phyloP scores from a whole-genome alignment of 2,888 invertebrate genomes.

The Limnephilus auricula region DNA sequence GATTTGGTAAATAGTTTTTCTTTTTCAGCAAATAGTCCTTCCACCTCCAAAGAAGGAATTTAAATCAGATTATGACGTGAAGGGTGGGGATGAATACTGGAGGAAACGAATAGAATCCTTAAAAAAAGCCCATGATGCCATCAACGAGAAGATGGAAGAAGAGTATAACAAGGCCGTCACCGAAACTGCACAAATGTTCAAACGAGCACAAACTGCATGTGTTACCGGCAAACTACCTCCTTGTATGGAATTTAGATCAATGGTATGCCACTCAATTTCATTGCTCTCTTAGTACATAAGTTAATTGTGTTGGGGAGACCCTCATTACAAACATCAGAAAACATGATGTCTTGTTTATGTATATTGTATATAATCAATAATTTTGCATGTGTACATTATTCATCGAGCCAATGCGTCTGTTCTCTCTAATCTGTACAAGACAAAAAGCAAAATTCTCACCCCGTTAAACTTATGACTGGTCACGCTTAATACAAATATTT shows the following conservation, averaged over 20 bases:
- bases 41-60: slow-evolving; percentile 40
- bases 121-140: slow-evolving; percentile 61
- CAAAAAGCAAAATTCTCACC: no score
- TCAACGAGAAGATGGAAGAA: slow-evolving; percentile 64
- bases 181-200: slow-evolving; percentile 64
- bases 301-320: neutral
- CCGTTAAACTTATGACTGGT: no score
- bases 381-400: no score
- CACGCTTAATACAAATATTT: no score
- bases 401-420: no score
- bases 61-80: slow-evolving; percentile 56
- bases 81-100: slow-evolving; percentile 63
- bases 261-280: slow-evolving; percentile 48
- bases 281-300: neutral
- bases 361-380: no score
- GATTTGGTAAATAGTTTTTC: slow-evolving; percentile 8
- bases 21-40: slow-evolving; percentile 28
- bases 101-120: slow-evolving; percentile 61
- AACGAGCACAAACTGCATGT: slow-evolving; percentile 58
- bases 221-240: slow-evolving; percentile 62
- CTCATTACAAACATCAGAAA: neutral
- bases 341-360: no score
- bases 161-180: slow-evolving; percentile 63
- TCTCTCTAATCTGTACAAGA: no score
- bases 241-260: slow-evolving; percentile 59